phyloP scores from a whole-genome alignment of 2,888 invertebrate genomes.

The Nephrotoma flavescens region DNA sequence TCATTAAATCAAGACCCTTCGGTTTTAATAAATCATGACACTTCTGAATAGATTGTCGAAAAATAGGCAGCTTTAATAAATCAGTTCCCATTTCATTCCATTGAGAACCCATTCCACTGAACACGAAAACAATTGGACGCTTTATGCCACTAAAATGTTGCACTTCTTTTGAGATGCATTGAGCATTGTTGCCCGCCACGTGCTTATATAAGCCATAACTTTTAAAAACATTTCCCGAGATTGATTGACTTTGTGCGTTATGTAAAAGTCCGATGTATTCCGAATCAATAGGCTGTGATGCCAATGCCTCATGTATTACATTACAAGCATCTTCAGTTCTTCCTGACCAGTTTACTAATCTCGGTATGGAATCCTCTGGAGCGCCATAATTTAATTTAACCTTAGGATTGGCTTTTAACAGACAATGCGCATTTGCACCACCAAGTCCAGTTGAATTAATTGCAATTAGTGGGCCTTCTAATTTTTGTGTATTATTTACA shows the following conservation, averaged over 20 bases:
- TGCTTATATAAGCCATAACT: constrained; percentile 47
- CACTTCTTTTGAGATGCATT: constrained; percentile 38
- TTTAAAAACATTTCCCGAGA: constrained; percentile 53
- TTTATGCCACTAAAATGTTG: constrained; percentile 45
- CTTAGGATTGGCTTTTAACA: constrained; percentile 21
- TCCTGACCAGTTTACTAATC: constrained; percentile 61
- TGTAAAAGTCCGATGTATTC: constrained; percentile 43
- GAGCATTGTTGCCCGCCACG: constrained; percentile 13
- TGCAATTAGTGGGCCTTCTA: no score
- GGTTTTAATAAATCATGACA: constrained; percentile 42
- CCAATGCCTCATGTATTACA: constrained; percentile 45
- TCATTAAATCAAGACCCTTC: constrained; percentile 45
- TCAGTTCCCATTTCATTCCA: constrained; percentile 73
- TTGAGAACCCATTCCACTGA: constrained; percentile 83
- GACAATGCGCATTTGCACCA: constrained; percentile 24
- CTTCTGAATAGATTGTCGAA: constrained; percentile 47
- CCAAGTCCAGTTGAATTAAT: no score
- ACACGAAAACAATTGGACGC: constrained; percentile 74
- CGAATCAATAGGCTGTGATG: constrained; percentile 42
- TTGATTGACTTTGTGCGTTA: constrained; percentile 40
- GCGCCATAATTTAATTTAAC: constrained; percentile 37
- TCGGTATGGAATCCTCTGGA: constrained; percentile 50
- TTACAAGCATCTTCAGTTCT: constrained; percentile 64
- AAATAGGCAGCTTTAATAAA: constrained; percentile 58
- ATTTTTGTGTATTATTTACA: constrained; percentile 40